Evolutionary conservation across 64 coral and sea anemone species (phyloP).

Genomic region (Pocillopora verrucosa): DNA sequence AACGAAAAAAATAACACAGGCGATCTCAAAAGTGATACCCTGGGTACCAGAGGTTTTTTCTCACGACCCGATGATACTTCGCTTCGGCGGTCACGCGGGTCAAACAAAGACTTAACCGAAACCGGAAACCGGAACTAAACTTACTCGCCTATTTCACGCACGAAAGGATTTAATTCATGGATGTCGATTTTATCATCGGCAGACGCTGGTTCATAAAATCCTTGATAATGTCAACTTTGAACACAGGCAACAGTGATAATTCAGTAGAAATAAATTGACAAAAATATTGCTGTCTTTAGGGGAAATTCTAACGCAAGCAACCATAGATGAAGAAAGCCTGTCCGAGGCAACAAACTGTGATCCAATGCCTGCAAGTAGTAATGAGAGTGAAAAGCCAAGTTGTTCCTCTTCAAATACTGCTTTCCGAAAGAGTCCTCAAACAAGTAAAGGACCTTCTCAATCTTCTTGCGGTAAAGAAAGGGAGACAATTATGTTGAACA

Average conservation of each 20-base stretch:
- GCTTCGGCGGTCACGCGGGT: no score
- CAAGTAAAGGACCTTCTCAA: no score
- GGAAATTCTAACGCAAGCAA: conserved; percentile 18
- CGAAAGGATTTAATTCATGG: conserved; percentile 42
- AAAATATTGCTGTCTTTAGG: background rate
- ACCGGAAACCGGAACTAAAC: conserved; percentile 8
- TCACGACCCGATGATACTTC: no score
- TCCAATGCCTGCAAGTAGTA: conserved; percentile 45
- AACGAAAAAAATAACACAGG: conserved; percentile 66
- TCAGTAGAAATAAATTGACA: conserved; percentile 21
- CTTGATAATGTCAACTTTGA: conserved; percentile 54
- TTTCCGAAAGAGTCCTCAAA: no score
- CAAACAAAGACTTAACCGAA: no score
- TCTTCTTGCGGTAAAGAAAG: conserved; percentile 29
- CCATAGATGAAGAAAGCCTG: conserved; percentile 27
- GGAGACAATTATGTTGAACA: conserved; percentile 43
- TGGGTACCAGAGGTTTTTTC: conserved; percentile 46
- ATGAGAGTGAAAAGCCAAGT: conserved; percentile 53
- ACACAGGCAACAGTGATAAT: no score
- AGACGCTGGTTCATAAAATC: conserved; percentile 45
- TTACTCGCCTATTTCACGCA: conserved; percentile 37
- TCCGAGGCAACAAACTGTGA: conserved; percentile 44
- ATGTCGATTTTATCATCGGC: conserved; percentile 44
- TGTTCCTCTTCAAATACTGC: conserved; percentile 5
- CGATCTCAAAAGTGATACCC: conserved; percentile 62